Evolutionary conservation across 2,888 invertebrate species (phyloP), one percentile per base, ranked within the genome.

Genomic region (Athalia rosae): DNA sequence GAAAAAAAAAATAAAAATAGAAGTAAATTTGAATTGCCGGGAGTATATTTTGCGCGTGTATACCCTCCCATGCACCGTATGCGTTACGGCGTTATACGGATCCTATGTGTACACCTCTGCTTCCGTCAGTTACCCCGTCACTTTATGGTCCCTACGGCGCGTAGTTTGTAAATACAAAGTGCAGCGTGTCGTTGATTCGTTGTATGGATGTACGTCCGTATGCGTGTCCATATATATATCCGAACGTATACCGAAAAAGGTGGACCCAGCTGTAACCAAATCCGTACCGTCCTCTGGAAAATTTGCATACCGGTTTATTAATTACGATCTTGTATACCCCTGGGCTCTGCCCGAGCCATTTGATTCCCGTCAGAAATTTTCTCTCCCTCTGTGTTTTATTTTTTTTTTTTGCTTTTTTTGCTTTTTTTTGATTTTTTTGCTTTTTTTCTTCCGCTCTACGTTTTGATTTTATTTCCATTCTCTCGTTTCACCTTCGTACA

Each of bases 281-380:
- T 48, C 48, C 74, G 59, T 74, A 66, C 8, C 11, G 66, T 64
- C 50, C 76, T 47, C 45, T 13, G 69, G 11, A 76, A 80, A 84
- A 86, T 86, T 86, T 83, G 81, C 87, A 86, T 86, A 87, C 86
- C 83, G 84, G 87, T 86, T 86, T 87, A 86, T 86, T 87, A 86
- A 87, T 86, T 86, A 84, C 84, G 80, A 80, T 76, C 78, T 77
- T 81, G 66, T 64, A 66, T 47, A 41, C 43, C 67, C 73, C 67
- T 77, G 61, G 59, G 61, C 74, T 41, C 28, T 45, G 45, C 43
- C 43, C 15, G 13, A 28, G 74, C 74, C 74, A 74, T 62, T 74
- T 62, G 74, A 62, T 74, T 62, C 62, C 74, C 74, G 62, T 74
- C 74, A 74, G 50, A 74, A 45, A 53, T 74, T 47, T 48, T n/a